Evolutionary conservation across 2,888 invertebrate genomes (phyloP), one percentile per base, ranked within the genome.

Genomic region (Lamellibrachia satsuma): DNA sequence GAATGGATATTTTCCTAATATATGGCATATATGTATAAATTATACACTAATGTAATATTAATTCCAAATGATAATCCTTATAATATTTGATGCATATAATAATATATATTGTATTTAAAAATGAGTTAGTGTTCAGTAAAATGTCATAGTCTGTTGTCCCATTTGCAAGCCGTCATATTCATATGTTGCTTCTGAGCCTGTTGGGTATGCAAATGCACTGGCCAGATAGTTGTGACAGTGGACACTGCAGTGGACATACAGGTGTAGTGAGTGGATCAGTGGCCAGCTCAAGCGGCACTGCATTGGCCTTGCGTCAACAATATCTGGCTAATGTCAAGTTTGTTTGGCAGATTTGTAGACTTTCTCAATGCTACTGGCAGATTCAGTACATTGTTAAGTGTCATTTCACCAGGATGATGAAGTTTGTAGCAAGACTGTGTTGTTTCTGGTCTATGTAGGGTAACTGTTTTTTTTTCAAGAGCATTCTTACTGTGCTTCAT

Each of bases 271-370:
- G 75, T 75, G 75, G 75, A 75, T 75, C 22, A 75, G 75, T 75
- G 75, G 15, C 75, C 22, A 15, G 22, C 75, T 75, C 22, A 75
- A 75, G 75, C 22, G 75, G 75, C 75, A 75, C 15, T 75, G 75
- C 75, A 75, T 22, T 75, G 75, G 75, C 75, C 22, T 75, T 75
- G 75, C 22, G 22, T 75, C 75, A 75, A 75, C 75, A 75, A 2
- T 75, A 22, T 75, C 75, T n/a, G 22, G 75, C 75, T 75, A 75
- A 75, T 75, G 75, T 22, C 75, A 75, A 75, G 75, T 75, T 75
- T 75, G 75, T 75, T 75, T 75, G 75, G 22, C 75, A 75, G 75
- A 75, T 75, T 75, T 75, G 75, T 75, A 75, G 75, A 15, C 75
- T 75, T 75, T 75, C 75, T 75, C 75, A 75, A 6, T 75, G 75